These are phyloP conservation scores for Phyllopteryx taeniolatus DNA, from an alignment of 2,113 vertebrate species.

Conservation along the genomic window DNA sequence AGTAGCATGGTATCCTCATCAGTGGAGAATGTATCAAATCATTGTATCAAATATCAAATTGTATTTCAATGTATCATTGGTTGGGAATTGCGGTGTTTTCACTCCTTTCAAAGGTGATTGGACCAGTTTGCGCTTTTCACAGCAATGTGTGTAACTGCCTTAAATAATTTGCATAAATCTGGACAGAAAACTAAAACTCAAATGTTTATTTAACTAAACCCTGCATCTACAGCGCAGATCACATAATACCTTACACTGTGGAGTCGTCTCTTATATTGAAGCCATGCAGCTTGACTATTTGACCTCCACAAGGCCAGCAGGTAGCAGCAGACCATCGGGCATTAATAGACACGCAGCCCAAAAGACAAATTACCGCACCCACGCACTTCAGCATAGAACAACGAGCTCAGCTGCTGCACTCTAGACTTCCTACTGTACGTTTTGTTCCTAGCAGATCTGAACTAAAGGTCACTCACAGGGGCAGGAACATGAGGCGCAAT, in stretches of 20 bases:
- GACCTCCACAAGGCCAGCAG: slow-evolving; percentile 16
- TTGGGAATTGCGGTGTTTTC: no score
- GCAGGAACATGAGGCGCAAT: background rate
- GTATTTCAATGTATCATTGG: no score
- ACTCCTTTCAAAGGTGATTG: no score
- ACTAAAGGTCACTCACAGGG: slow-evolving; percentile 22
- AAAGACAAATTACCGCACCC: slow-evolving; percentile 29
- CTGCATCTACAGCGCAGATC: no score
- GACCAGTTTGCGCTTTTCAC: no score
- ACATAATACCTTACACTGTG: background rate
- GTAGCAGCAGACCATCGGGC: slow-evolving; percentile 17
- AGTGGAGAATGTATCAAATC: no score
- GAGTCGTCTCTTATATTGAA: slow-evolving; percentile 8
- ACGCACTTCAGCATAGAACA: slow-evolving; percentile 32
- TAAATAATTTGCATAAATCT: no score
- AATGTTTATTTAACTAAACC: no score
- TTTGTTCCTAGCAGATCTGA: slow-evolving; percentile 25
- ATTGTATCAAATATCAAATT: no score
- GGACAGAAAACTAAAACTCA: no score
- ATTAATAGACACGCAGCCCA: slow-evolving; percentile 22
- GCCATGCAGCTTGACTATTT: slow-evolving; percentile 15
- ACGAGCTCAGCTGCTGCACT: slow-evolving; percentile 15
- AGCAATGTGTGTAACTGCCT: no score
- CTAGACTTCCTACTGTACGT: slow-evolving; percentile 22
- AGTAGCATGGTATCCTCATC: no score